Base-by-base conservation (phyloP, 2,113 vertebrate species). In the Xerus inauris region DNA sequence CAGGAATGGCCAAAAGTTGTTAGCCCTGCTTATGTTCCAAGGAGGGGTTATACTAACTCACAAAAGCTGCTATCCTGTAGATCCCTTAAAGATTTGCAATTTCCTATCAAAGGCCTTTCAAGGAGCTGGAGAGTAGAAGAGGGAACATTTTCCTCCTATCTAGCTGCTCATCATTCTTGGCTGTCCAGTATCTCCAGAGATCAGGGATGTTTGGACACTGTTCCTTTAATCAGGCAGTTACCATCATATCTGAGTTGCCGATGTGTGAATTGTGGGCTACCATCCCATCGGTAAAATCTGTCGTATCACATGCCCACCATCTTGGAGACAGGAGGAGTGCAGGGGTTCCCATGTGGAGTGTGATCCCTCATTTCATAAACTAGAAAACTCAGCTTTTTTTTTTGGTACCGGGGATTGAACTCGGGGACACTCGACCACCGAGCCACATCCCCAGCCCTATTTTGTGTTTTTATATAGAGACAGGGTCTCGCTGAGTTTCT, bases 301-400 rank as follows among this genome's bases (percentile, higher is more conserved):
- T 3, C 0, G 0, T 1, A 38, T 14, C 8, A 19, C 17, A 11
- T 32, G 62, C 9, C 24, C 51, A 11, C 42, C 20, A 7, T 32
- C 1, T 6, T 30, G 59, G 11, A 30, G 42, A 8, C 30, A 17
- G 65, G 77, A 57, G 69, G 67, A 89, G 30, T 73, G 1, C n/a
- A 64, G 38, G 67, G 11, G 22, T 54, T 40, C 38, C 54, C 13
- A 0, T 1, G 51, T 20, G 28, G 47, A 22, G 0, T 7, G 67
- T 0, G 2, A 11, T 5, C 16, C 26, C 8, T 81, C 51, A 6
- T 51, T 95, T 95, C 57, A 32, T 24, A 83, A 47, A 32, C 40
- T 42, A 77, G 65, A 82, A 82, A 62, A 49, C 12, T 75, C 81
- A 49, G 6, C n/a, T n/a, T n/a, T n/a, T n/a, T n/a, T n/a, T n/a